Base-by-base conservation (phyloP, 1,140 invertebrate genomes). In the Lanistes nyassanus region DNA sequence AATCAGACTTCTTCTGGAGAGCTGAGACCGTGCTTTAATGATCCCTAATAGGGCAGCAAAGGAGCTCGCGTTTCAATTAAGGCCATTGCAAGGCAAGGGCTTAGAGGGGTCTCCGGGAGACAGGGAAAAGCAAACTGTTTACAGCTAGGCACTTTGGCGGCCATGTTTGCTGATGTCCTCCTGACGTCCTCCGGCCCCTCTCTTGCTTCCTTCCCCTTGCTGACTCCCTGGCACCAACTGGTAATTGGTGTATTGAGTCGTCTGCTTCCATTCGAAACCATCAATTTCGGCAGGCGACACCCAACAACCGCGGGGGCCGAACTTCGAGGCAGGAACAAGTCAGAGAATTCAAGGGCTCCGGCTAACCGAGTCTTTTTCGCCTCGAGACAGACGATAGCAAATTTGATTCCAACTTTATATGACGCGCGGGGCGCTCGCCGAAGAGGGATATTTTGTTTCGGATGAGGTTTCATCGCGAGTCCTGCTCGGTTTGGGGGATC, bases 361-460 rank as follows among this genome's bases (percentile, higher is more conserved):
- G 37, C 68, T 9, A 53, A 42, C 36, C n/a, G 70, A 72, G 56
- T 72, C 70, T 58, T 72, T 72, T 72, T 72, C 70, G 70, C 70
- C 70, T 62, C 70, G 55, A 72, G 70, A 72, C 70, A 72, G 70
- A 60, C 70, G 70, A 58, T 72, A 29, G 70, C 70, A 72, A 72
- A 72, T 72, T 72, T 72, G 70, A 72, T 72, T 72, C 70, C 70
- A 55, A 72, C 70, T 72, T 72, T 72, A 72, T 72, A 72, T 72
- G 55, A 51, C 51, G 51, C 36, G 51, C 37, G 68, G 42, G 19
- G 19, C 42, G 42, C 42, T 47, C 68, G 51, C 51, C 53, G 37
- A 34, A 51, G 31, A 19, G 70, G 55, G 70, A 72, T 72, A 72
- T 72, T 72, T 72, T 72, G 55, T 37, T 60, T 56, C 70, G 70